Conservation (phyloP, 2,113 vertebrate genomes). For the Turnix velox region DNA sequence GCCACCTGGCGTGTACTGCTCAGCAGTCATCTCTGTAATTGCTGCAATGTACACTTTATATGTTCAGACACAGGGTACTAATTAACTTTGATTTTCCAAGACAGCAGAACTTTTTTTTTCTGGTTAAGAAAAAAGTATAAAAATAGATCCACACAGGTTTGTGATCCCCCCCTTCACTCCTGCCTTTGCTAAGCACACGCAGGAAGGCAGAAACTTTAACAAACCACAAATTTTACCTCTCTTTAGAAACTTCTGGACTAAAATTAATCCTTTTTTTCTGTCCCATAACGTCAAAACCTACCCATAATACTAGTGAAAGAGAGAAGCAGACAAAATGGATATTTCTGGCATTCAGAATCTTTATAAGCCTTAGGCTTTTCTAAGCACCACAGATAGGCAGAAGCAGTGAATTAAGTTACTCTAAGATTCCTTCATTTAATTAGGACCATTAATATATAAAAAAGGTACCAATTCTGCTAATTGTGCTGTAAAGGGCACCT, state of each 20-base stretch:
- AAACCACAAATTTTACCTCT: background rate
- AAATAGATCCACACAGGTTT: background rate
- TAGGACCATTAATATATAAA: background rate
- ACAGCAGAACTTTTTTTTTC: background rate
- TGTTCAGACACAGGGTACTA: background rate
- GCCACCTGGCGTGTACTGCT: background rate
- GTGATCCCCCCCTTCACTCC: too few species aligned
- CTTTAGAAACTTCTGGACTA: background rate
- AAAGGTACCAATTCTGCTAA: background rate
- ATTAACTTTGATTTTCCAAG: background rate
- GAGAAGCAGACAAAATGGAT: background rate
- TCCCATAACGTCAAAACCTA: background rate
- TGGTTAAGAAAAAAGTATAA: background rate
- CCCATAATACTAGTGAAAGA: background rate
- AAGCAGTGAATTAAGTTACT: background rate
- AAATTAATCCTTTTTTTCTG: background rate
- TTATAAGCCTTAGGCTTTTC: background rate
- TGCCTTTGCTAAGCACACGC: background rate
- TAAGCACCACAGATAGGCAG: background rate
- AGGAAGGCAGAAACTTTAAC: background rate
- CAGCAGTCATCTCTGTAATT: background rate
- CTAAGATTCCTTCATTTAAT: background rate
- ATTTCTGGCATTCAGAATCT: background rate
- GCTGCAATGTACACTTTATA: background rate
- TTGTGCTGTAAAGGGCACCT: background rate